Conservation (phyloP, 2,797 vertebrate genomes). For the Borostomias antarcticus region DNA sequence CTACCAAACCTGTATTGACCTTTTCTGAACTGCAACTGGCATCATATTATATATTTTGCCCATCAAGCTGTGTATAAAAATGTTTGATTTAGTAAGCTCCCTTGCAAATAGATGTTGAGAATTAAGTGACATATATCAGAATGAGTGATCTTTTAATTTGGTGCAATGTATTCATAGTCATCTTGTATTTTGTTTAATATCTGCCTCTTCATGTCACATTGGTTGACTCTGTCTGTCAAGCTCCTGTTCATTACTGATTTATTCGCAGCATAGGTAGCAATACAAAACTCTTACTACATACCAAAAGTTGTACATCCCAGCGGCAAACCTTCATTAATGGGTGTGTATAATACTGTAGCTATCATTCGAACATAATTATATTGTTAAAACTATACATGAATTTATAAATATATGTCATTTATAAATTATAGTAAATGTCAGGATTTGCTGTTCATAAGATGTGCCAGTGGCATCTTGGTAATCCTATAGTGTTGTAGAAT, state of each 20-base stretch:
- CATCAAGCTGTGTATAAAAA: constrained; percentile 1
- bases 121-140: constrained; percentile 72
- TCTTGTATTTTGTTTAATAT: constrained; percentile 58
- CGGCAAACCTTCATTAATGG: constrained; percentile 20
- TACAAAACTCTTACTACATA: constrained; percentile 37
- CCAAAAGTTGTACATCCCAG: constrained; percentile 37
- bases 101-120: constrained; percentile 50
- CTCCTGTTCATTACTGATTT: constrained; percentile 39
- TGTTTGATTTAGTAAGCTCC: constrained; percentile 38
- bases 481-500: background rate
- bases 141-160: constrained; percentile 64
- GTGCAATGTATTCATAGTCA: constrained; percentile 69
- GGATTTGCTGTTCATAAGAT: background rate
- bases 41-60: background rate
- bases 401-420: background rate
- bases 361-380: background rate
- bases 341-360: background rate
- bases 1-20: constrained; percentile 9
- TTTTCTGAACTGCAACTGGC: background rate
- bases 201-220: constrained; percentile 64
- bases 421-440: background rate
- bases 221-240: constrained; percentile 47
- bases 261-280: constrained; percentile 42
- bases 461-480: background rate
- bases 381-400: background rate